Evolutionary conservation across 2,797 vertebrate genomes (phyloP).

Genomic region (Sardinella longiceps): DNA sequence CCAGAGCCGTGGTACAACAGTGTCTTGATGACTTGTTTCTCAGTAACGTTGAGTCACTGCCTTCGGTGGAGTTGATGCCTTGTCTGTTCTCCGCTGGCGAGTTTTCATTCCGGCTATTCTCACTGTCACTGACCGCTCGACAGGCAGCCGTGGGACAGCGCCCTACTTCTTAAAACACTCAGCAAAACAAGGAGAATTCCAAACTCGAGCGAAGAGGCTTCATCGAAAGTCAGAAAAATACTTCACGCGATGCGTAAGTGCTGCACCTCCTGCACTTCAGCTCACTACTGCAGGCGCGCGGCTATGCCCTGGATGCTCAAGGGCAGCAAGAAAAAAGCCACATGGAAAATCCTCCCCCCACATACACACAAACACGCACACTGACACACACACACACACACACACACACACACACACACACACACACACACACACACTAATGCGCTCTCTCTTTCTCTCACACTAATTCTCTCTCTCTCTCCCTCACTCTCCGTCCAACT

Average conservation of each 20-base stretch:
- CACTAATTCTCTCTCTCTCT: constrained; percentile 61
- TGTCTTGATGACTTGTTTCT: not conserved
- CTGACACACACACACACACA: constrained; percentile 40
- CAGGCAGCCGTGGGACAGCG: constrained; percentile 57
- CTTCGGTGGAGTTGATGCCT: constrained; percentile 6
- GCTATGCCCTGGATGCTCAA: constrained; percentile 79
- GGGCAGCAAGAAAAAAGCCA: constrained; percentile 86
- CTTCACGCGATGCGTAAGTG: not conserved
- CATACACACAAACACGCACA: constrained; percentile 54
- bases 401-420: constrained; percentile 40
- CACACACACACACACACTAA: constrained; percentile 43
- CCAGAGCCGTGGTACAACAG: not conserved
- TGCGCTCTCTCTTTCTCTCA: constrained; percentile 58
- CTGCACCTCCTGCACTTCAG: constrained; percentile 26
- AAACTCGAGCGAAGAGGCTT: constrained; percentile 65
- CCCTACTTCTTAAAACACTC: constrained; percentile 68
- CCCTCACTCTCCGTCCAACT: constrained; percentile 48
- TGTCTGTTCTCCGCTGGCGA: constrained; percentile 55
- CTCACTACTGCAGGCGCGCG: constrained; percentile 74
- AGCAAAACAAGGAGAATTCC: constrained; percentile 30
- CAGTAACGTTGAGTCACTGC: constrained; percentile 40
- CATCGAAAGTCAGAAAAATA: constrained; percentile 74
- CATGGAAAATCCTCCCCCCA: constrained; percentile 77
- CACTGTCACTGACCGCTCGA: constrained; percentile 60
- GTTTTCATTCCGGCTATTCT: constrained; percentile 54